These are phyloP conservation scores for Theretra japonica DNA, from an alignment of 2,888 invertebrate species.

Conservation along the genomic window DNA sequence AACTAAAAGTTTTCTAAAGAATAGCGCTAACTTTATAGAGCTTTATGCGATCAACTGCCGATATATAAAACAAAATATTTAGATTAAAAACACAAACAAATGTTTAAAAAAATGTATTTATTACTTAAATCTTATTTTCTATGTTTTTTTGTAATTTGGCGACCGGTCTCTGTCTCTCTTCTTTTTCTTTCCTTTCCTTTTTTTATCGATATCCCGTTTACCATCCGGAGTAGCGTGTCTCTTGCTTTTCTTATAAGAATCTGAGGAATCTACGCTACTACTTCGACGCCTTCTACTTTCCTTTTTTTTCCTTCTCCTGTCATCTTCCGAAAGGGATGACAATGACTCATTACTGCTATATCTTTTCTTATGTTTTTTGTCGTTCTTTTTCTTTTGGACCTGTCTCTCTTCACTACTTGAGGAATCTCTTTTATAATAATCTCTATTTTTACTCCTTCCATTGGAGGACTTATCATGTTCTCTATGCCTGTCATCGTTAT, in stretches of 20 bases:
- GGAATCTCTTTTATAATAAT: constrained; percentile 44
- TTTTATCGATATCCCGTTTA: constrained; percentile 82
- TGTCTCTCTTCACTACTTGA: constrained; percentile 52
- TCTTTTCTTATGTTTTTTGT: constrained; percentile 39
- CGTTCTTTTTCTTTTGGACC: constrained; percentile 35
- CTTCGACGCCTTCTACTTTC: constrained; percentile 46
- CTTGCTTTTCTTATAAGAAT: constrained; percentile 60
- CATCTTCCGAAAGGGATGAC: constrained; percentile 59
- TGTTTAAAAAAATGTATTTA: constrained; percentile 27
- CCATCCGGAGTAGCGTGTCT: constrained; percentile 69
- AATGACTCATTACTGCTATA: constrained; percentile 43
- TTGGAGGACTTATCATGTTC: constrained; percentile 54
- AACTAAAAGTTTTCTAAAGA: no score
- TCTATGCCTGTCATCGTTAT: constrained; percentile 44
- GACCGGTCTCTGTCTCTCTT: constrained; percentile 81
- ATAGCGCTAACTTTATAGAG: no score
- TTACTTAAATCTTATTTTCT: constrained; percentile 64
- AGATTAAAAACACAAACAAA: constrained; percentile 25
- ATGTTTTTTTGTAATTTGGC: constrained; percentile 79
- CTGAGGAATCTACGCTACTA: constrained; percentile 57
- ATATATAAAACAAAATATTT: no score
- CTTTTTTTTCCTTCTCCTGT: constrained; percentile 49
- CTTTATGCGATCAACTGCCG: no score
- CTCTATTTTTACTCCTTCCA: constrained; percentile 47
- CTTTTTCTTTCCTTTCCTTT: constrained; percentile 84